Evolutionary conservation across 2,888 invertebrate species (phyloP), one percentile per base, ranked within the genome.

Genomic region (Eupithecia pulchellata): DNA sequence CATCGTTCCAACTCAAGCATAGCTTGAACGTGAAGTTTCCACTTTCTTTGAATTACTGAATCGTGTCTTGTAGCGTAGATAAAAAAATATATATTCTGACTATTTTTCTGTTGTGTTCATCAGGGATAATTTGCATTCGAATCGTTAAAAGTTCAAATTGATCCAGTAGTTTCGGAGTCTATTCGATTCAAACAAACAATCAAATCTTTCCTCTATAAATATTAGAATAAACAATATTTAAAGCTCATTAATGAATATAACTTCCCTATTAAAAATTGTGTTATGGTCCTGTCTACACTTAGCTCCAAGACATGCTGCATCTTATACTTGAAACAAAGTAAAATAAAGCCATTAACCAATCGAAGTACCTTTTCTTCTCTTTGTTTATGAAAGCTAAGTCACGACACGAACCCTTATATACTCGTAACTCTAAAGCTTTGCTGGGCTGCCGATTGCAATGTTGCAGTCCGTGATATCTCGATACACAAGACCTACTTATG

Each of bases 401-500:
- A 57, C 27, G 55, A 32, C 30, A 17, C 42, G 30, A 11, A 29
- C 30, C n/a, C 27, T 5, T 34, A 36, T 72, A 73, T 30, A 36
- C n/a, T n/a, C n/a, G n/a, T n/a, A n/a, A n/a, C n/a, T 4, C 42
- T 47, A 34, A 25, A 61, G 20, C 20, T 29, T 57, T 13, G 11
- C 20, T 58, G n/a, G 20, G 13, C 20, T 25, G 75, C 75, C 78
- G 75, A 80, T 82, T 77, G 81, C 84, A 80, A 84, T 84, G 83
- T 81, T 79, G 86, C 86, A 86, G 79, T 86, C 80, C 84, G 87
- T 88, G 88, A 86, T 85, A 80, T 81, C 78, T 77, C 76, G 80
- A 70, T 71, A 76, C 74, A 75, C 69, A 70, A 69, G 75, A 77
- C 68, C 77, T 75, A 75, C 73, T 75, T 74, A 74, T 74, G 63